Conservation (phyloP, 2,888 invertebrate genomes). For the Harpalus rufipes region DNA sequence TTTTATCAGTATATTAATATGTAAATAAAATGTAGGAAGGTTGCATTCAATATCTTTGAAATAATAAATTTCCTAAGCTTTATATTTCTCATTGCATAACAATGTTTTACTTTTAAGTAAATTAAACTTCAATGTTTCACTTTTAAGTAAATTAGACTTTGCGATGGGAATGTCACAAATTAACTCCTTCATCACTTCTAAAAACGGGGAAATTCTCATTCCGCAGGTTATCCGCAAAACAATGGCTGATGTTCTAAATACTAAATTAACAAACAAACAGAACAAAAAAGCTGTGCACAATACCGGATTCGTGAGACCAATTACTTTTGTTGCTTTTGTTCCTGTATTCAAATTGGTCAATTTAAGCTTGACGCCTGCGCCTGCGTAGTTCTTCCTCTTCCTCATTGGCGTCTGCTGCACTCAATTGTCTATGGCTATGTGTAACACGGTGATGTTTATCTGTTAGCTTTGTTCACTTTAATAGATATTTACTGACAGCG, state of each 20-base stretch:
- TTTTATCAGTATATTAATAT: too few relatives aligned
- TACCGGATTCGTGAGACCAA: slow-evolving; percentile 50
- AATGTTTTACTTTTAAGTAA: not conserved
- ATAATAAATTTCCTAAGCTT: not conserved
- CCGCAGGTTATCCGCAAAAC: slow-evolving; percentile 34
- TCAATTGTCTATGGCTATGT: slow-evolving; percentile 57
- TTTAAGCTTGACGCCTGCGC: slow-evolving; percentile 23
- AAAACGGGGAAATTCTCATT: slow-evolving; percentile 32
- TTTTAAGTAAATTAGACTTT: not conserved
- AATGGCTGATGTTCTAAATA: slow-evolving; percentile 33
- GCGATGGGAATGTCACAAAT: not conserved
- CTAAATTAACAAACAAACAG: slow-evolving; percentile 41
- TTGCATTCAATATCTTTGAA: too few relatives aligned
- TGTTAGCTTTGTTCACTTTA: slow-evolving; percentile 58
- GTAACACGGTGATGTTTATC: slow-evolving; percentile 56
- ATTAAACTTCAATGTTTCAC: not conserved
- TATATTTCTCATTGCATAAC: not conserved
- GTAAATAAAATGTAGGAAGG: too few relatives aligned
- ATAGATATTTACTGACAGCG: slow-evolving; percentile 57
- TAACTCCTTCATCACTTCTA: slow-evolving; percentile 2
- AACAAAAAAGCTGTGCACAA: slow-evolving; percentile 40
- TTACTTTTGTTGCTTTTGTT: slow-evolving; percentile 50
- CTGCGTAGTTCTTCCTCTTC: slow-evolving; percentile 13
- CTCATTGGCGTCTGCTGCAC: slow-evolving; percentile 14
- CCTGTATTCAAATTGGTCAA: slow-evolving; percentile 53